A percentile compares a stretch with the other conserved stretches of the same genome.
phyloP scores from a whole-genome alignment of 2,888 invertebrate genomes.

The Epistrophella euchroma region DNA sequence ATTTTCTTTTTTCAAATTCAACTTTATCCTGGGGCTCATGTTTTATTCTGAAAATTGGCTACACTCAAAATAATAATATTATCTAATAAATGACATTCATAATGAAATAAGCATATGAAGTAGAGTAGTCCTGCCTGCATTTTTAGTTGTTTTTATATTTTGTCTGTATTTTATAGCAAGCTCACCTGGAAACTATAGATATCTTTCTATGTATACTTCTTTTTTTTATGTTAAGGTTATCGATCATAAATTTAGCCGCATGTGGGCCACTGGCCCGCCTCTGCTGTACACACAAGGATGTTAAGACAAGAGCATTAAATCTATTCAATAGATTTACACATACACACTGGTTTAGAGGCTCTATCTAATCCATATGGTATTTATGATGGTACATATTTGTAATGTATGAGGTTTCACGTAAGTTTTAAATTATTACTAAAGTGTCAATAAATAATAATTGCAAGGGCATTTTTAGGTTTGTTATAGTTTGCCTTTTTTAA shows the following conservation, averaged over 20 bases:
- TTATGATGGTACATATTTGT: neutral
- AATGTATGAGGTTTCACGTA: neutral
- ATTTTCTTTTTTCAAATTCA: neutral
- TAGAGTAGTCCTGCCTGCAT: conserved; percentile 12
- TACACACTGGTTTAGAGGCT: neutral
- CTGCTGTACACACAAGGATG: neutral
- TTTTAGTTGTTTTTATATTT: neutral
- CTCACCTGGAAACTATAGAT: no score
- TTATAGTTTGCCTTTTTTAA: neutral
- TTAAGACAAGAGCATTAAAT: conserved; percentile 5
- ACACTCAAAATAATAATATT: neutral
- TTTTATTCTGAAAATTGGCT: neutral
- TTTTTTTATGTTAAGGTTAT: conserved; percentile 9
- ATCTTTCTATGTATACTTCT: no score
- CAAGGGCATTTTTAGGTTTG: neutral
- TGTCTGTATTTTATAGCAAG: conserved; percentile 2
- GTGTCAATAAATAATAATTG: conserved; percentile 9
- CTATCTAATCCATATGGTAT: neutral
- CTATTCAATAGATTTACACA: neutral
- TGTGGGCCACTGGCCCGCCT: conserved; percentile 30
- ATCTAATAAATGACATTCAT: neutral
- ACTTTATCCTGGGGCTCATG: neutral
- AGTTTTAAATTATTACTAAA: conserved; percentile 1
- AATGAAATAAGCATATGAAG: conserved; percentile 4
- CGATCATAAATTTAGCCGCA: conserved; percentile 56